phyloP scores from a whole-genome alignment of 2,888 invertebrate species.

The Ametastegia equiseti region DNA sequence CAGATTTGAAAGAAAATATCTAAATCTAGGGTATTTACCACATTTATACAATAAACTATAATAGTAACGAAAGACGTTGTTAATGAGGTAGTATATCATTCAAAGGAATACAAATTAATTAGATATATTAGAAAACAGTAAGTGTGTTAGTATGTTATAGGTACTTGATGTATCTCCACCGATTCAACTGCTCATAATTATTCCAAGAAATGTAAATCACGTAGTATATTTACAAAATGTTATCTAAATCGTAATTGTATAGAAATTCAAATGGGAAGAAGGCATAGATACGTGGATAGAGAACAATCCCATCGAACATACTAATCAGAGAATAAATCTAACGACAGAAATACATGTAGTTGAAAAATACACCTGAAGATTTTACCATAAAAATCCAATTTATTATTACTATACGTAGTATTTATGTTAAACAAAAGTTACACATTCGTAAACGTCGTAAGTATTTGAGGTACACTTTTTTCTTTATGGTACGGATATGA shows the following conservation, averaged over 20 bases:
- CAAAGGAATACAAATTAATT: background rate
- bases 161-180: background rate
- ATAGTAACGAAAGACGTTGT: slow-evolving; percentile 9
- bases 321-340: background rate
- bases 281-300: background rate
- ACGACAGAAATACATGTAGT: background rate
- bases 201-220: background rate
- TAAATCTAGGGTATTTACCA: background rate
- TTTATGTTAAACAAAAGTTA: background rate
- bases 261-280: background rate
- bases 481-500: background rate
- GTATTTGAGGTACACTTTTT: slow-evolving; percentile 10
- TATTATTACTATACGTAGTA: slow-evolving; percentile 18
- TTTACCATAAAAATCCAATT: slow-evolving; percentile 20
- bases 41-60: background rate
- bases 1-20: background rate
- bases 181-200: background rate
- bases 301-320: background rate
- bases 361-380: background rate
- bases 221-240: slow-evolving; percentile 16
- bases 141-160: background rate
- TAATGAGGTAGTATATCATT: slow-evolving; percentile 36
- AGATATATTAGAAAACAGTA: background rate
- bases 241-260: no score
- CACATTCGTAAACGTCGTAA: background rate